These are phyloP conservation scores for Austrofundulus limnaeus DNA, from an alignment of 2,113 vertebrate species.

Conservation along the genomic window DNA sequence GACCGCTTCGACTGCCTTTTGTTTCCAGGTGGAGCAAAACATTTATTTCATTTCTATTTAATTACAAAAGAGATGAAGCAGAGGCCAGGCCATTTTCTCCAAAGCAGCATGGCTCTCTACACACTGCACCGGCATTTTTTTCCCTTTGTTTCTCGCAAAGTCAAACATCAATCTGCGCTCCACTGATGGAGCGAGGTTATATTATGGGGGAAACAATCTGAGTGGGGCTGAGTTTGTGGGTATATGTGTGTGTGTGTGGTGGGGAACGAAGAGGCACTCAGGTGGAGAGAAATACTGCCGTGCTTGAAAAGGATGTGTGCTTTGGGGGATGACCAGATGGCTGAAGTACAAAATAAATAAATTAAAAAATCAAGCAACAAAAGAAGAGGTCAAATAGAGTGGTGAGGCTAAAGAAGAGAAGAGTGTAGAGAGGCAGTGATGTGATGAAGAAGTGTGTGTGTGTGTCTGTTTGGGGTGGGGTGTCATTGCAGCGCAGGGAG, in stretches of 20 bases:
- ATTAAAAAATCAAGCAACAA: slow-evolving; percentile 44
- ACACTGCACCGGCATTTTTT: not conserved
- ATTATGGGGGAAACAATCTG: slow-evolving; percentile 64
- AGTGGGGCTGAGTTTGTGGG: no score
- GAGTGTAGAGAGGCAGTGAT: slow-evolving; percentile 19
- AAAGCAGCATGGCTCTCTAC: slow-evolving; percentile 15
- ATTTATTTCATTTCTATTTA: slow-evolving; percentile 64
- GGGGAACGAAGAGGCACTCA: slow-evolving; percentile 54
- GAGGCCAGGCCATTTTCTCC: slow-evolving; percentile 11
- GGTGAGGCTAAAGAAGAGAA: slow-evolving; percentile 34
- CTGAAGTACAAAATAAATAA: slow-evolving; percentile 33
- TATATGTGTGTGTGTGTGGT: no score
- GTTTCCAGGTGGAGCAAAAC: slow-evolving; percentile 37
- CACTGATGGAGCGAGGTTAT: slow-evolving; percentile 50
- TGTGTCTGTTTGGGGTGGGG: no score
- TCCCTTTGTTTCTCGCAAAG: not conserved
- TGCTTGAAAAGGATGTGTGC: slow-evolving; percentile 63
- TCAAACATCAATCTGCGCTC: slow-evolving; percentile 48
- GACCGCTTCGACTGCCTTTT: slow-evolving; percentile 15
- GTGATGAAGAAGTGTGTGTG: slow-evolving; percentile 16
- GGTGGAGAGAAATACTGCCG: slow-evolving; percentile 66
- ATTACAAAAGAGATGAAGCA: slow-evolving; percentile 53
- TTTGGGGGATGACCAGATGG: slow-evolving; percentile 74
- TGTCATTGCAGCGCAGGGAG: slow-evolving; percentile 27
- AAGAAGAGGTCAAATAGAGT: slow-evolving; percentile 63